Base-by-base conservation (phyloP, 1,140 invertebrate species). In the Antheraea pernyi region DNA sequence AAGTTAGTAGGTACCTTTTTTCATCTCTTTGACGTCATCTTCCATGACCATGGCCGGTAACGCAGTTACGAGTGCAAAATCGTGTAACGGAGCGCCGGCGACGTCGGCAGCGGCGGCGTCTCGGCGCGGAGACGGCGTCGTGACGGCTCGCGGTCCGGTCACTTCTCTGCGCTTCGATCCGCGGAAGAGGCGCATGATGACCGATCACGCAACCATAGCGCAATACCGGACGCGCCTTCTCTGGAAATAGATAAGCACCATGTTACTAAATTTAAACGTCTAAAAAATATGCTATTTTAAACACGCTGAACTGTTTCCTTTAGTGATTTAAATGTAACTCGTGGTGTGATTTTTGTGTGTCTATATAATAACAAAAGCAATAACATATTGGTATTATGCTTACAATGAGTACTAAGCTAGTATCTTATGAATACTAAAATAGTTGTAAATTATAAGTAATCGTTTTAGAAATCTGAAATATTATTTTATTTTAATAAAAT, bases 11-110 rank as follows among this genome's bases (percentile, higher is more conserved):
- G 59, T 67, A 92, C 92, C 92, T 85, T 92, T 93, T 69, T 93
- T 93, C 89, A 92, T 93, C 75, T 93, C 92, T 75, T 86, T 91
- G 46, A 91, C 89, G 71, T 89, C 93, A 76, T 94, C 93, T 74
- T 95, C 93, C 83, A 94, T 93, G 73, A 94, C 93, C 68, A 94
- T 93, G 65, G 94, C 94, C 67, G 94, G 94, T 69, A 94, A 85
- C 62, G 94, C 94, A 68, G 94, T 94, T 69, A 94, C 94, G 71
- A 94, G 81, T 63, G 93, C 92, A 83, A 93, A 94, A 75, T 94
- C 93, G 65, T 88, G 88, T 66, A 82, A 77, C 69, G 65, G 42
- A 19, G 37, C 64, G 68, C 48, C 48, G 66, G 72, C 16, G 16
- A 11, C 16, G 46, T 53, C 16, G 53, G 74, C 74, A 73, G 81